Base-by-base conservation (phyloP, 2,113 vertebrate genomes). In the Paraplagusia blochii region DNA sequence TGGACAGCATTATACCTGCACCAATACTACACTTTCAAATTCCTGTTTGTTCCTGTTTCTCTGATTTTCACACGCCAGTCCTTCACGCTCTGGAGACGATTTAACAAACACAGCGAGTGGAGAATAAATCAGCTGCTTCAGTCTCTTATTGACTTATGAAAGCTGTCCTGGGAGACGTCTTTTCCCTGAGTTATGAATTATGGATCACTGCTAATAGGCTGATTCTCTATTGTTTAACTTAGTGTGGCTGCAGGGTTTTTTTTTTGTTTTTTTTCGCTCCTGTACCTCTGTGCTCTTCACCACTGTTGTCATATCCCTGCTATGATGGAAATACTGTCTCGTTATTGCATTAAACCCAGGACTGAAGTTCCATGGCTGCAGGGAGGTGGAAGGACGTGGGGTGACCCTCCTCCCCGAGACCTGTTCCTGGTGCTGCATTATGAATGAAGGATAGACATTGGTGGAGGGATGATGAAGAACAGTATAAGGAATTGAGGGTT, bases 341-440 rank as follows among this genome's bases (percentile, higher is more conserved):
- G 49, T 71, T 81, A 70, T 66, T 72, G 29, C 53, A 58, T 79
- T 68, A 66, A 18, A 29, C 22, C 69, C 54, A 60, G 34, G 63
- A 48, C 53, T 17, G 55, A 35, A 62, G 44, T 63, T 63, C 55
- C 22, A 55, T 39, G 51, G 45, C 35, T 56, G 3, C 13, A 18
- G 72, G 47, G 53, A 58, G 49, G 16, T 40, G 59, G 38, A 14
- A 18, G 56, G 66, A 74, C 47, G 50, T 53, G 46, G 13, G 42
- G 74, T 84, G 86, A 88, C 87, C 87, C 83, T 86, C 87, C 83
- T 86, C 82, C 81, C 82, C 53, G 29, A 67, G 77, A 79, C 82
- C 39, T 86, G 84, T 76, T 85, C 83, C 82, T 46, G 17, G 74
- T 82, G 55, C 77, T 90, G 82, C 88, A 91, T 91, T 77, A 91